These are phyloP conservation scores for Polymixis flavicincta DNA, from an alignment of 2,888 invertebrate genomes.

Conservation along the genomic window DNA sequence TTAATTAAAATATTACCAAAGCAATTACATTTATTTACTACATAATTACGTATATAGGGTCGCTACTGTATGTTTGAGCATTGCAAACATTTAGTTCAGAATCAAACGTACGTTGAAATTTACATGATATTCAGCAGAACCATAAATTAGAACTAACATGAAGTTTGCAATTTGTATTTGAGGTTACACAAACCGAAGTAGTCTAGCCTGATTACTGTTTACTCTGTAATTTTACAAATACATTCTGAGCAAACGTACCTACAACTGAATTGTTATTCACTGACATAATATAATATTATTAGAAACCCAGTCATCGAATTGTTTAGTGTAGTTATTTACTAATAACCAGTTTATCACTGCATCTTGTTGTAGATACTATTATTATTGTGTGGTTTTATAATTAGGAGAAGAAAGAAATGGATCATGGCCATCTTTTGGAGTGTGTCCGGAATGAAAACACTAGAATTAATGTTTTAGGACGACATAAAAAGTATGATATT, in stretches of 20 bases:
- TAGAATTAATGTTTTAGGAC: too few relatives aligned
- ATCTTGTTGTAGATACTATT: background rate
- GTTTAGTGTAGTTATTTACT: background rate
- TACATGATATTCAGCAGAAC: background rate
- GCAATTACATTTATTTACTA: background rate
- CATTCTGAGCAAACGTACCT: background rate
- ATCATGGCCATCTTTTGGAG: too few relatives aligned
- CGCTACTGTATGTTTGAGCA: background rate
- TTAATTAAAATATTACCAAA: background rate
- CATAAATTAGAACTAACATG: slow-evolving; percentile 4
- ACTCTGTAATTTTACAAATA: background rate
- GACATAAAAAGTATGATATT: too few relatives aligned
- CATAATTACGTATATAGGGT: too few relatives aligned
- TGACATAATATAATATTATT: background rate
- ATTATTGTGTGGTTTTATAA: slow-evolving; percentile 1
- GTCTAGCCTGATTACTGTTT: background rate
- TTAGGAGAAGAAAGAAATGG: too few relatives aligned
- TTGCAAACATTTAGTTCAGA: background rate
- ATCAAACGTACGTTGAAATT: background rate
- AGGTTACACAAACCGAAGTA: background rate
- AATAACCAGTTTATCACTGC: background rate
- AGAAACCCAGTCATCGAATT: background rate
- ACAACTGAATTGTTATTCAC: background rate
- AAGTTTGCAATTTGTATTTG: slow-evolving; percentile 1
- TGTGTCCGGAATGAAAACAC: too few relatives aligned